These are phyloP conservation scores for Eulemur macaco DNA, from an alignment of 2,113 vertebrate species.

Conservation along the genomic window DNA sequence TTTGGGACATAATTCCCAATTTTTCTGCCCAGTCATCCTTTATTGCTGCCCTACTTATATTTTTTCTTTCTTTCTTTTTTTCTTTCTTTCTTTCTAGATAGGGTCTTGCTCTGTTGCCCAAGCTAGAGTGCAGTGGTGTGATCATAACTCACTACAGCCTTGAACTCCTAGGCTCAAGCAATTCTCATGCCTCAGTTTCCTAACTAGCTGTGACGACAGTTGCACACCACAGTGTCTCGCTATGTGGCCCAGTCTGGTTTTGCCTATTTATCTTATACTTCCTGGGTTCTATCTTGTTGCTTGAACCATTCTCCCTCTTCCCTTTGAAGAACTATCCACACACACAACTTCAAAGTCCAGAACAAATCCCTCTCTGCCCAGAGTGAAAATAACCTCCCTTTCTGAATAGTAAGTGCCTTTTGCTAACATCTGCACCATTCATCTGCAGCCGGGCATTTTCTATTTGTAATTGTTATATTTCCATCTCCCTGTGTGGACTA, in stretches of 20 bases:
- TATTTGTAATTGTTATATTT: background rate
- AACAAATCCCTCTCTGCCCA: background rate
- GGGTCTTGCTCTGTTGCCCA: too few species aligned
- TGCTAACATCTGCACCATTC: background rate
- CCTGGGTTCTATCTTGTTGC: background rate
- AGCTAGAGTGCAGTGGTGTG: too few species aligned
- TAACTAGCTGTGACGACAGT: too few species aligned
- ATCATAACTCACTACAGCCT: too few species aligned
- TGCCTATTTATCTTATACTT: background rate
- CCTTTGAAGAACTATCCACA: background rate
- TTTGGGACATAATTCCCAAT: background rate
- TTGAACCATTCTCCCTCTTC: background rate
- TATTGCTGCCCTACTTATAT: background rate
- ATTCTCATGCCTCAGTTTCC: too few species aligned
- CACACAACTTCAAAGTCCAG: background rate
- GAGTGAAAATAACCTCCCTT: background rate
- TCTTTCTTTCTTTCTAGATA: too few species aligned
- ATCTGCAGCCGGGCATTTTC: background rate
- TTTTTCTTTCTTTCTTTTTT: background rate
- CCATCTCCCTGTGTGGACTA: background rate
- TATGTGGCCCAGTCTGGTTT: background rate
- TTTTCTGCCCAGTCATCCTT: background rate
- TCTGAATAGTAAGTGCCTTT: background rate
- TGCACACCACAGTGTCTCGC: too few species aligned
- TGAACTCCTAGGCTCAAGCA: too few species aligned